Evolutionary conservation across 2,888 invertebrate species (phyloP), one percentile per base, ranked within the genome.

Genomic region (Pristionchus exspectatus): DNA sequence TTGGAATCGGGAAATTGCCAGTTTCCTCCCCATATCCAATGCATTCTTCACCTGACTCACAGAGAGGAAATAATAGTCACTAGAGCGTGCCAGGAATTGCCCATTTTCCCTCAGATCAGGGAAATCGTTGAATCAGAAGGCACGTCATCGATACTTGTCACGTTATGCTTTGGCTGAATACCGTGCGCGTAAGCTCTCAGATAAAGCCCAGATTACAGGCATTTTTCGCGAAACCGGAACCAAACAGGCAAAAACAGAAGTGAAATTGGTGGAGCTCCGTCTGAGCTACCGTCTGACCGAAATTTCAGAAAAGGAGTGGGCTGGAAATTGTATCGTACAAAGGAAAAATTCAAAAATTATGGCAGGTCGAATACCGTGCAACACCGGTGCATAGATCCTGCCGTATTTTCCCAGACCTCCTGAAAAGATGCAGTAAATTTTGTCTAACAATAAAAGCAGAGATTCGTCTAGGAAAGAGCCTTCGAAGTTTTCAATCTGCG

Each of bases 1-100:
- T 74, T 74, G 74, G 44, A 63, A 63, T 63, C 63, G 63, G 63
- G 63, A 63, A 63, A 63, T 63, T 63, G 63, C 63, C 63, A 10
- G 63, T 63, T 63, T 63, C 63, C 63, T 21, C 1, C 16, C 59
- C 24, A n/a, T 63, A n/a, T 63, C 24, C 24, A 63, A 63, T 21
- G 63, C n/a, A 63, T 63, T 63, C n/a, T n/a, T 63, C 7, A n/a
- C 63, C 63, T 63, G 63, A n/a, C 63, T 63, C 63, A 63, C 63
- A 63, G 16, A 3, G 44, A 21, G 56, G 56, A 56, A 56, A 63
- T 63, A 63, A 24, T 63, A 24, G 63, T 63, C 63, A 63, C 63
- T 63, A n/a, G 63, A 63, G 63, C 63, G 63, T n/a, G 44, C 44
- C 44, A 63, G 56, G 56, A 56, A 56, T 56, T 16, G 14, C 0